Evolutionary conservation across 2,888 invertebrate species (phyloP), one percentile per base, ranked within the genome.

Genomic region (Lordiphosa andalusiaca): DNA sequence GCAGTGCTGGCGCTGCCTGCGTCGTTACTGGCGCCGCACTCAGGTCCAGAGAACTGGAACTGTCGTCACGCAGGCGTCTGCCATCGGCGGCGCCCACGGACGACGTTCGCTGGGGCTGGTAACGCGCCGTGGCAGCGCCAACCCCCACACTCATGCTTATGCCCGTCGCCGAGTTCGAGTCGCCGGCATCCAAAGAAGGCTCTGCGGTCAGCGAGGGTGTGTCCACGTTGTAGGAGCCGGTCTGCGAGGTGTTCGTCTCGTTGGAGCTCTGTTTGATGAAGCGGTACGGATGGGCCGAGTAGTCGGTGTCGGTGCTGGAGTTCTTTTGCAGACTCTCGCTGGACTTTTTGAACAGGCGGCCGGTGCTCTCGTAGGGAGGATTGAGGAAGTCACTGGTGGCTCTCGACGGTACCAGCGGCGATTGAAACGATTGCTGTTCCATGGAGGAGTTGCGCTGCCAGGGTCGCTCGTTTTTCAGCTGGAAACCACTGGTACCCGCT

Each of bases 201-300:
- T 90, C 90, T 10, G 89, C 88, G 0, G 86, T 86, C 57, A 89
- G 71, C 42, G 89, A 89, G 9, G 89, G 87, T 19, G 90, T 90
- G 59, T 90, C 90, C 39, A 90, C 86, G 56, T 90, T 90, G 50
- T 88, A 90, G 36, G 90, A 90, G 21, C 90, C 89, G 0, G 89
- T 90, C 70, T 87, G 84, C 48, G 90, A 90, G 59, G 89, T 89
- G 58, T 87, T 90, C n/a, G 90, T 90, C 63, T 90, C 90, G 52
- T 90, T 90, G 38, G 90, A 90, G 62, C 89, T 89, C 83, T 90
- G 90, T 67, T 90, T 90, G 39, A 90, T 90, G 42, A 90, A 87
- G 46, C 87, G 86, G 73, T 90, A 90, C 39, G 90, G 90, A 74
- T 89, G 89, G 5, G 87, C 85, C 38, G 90, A 90, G 64, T 89